phyloP scores from a whole-genome alignment of 2,888 invertebrate species.

The Clunio marinus region DNA sequence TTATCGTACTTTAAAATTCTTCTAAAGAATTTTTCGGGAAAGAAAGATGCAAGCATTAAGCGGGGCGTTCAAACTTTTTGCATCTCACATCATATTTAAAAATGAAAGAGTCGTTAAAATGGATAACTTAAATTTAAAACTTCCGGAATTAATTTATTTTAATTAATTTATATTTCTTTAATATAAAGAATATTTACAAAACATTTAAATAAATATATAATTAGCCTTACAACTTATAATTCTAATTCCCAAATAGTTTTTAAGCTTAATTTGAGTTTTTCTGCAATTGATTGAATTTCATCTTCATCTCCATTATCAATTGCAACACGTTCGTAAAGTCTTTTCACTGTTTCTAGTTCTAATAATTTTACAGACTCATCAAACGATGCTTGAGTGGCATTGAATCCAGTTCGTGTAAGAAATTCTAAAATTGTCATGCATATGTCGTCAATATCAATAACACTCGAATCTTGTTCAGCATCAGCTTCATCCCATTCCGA shows the following conservation, averaged over 20 bases:
- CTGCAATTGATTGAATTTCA: slow-evolving; percentile 18
- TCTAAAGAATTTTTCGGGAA: slow-evolving; percentile 15
- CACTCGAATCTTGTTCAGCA: slow-evolving; percentile 40
- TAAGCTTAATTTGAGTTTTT: slow-evolving; percentile 26
- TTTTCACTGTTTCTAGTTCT: slow-evolving; percentile 41
- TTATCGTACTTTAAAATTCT: slow-evolving; percentile 17
- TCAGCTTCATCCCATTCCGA: slow-evolving; percentile 44
- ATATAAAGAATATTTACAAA: neutral
- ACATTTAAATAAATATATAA: neutral
- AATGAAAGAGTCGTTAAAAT: neutral
- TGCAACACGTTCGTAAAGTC: slow-evolving; percentile 42
- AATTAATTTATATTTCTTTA: too few relatives aligned
- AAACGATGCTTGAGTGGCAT: slow-evolving; percentile 42
- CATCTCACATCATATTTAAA: neutral
- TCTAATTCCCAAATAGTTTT: slow-evolving; percentile 31
- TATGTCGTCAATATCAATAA: slow-evolving; percentile 44
- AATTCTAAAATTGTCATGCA: slow-evolving; percentile 45
- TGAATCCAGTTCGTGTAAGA: slow-evolving; percentile 44
- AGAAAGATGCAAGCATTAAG: neutral
- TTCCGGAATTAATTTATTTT: too few relatives aligned
- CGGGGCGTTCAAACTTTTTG: slow-evolving; percentile 8
- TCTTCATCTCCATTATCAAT: slow-evolving; percentile 14
- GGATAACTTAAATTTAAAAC: too few relatives aligned
- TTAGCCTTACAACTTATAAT: neutral
- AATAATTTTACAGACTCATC: slow-evolving; percentile 41